A percentile compares a stretch with the other conserved stretches of the same genome.
Conservation (phyloP, 1,140 invertebrate genomes). For the Lutraria rhynchaena region DNA sequence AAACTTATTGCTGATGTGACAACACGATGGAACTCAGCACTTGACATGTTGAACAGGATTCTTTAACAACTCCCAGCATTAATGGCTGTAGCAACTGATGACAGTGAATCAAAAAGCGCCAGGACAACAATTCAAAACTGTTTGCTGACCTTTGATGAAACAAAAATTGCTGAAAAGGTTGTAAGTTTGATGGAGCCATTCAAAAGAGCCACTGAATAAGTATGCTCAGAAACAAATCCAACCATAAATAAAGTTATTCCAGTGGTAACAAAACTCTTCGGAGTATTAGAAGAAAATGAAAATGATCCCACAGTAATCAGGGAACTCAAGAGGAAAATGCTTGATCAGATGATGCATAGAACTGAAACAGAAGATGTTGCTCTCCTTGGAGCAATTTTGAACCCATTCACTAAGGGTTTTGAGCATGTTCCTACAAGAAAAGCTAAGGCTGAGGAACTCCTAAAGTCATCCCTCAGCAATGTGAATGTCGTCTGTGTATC, state of each 20-base stretch:
- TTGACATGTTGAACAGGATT: conserved; percentile 28
- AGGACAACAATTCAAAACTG: conserved; percentile 33
- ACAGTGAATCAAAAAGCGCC: background rate
- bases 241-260: conserved; percentile 50
- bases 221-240: conserved; percentile 45
- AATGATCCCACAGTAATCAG: conserved; percentile 1
- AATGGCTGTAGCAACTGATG: conserved; percentile 21
- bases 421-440: background rate
- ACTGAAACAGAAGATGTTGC: background rate
- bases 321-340: background rate
- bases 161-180: conserved; percentile 7
- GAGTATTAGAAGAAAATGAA: background rate
- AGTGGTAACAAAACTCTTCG: conserved; percentile 17
- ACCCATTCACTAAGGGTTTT: conserved; percentile 15
- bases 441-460: background rate
- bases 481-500: no score
- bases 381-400: background rate
- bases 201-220: conserved; percentile 25
- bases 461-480: no score
- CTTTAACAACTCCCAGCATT: conserved; percentile 15
- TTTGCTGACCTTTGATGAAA: conserved; percentile 41
- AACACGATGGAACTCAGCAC: conserved; percentile 49
- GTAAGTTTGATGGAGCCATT: conserved; percentile 40
- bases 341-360: background rate
- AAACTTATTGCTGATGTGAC: conserved; percentile 46